A percentile compares a stretch with the other conserved stretches of the same genome.
Conservation (phyloP, 2,888 invertebrate genomes). For the Nesidiocoris tenuis region DNA sequence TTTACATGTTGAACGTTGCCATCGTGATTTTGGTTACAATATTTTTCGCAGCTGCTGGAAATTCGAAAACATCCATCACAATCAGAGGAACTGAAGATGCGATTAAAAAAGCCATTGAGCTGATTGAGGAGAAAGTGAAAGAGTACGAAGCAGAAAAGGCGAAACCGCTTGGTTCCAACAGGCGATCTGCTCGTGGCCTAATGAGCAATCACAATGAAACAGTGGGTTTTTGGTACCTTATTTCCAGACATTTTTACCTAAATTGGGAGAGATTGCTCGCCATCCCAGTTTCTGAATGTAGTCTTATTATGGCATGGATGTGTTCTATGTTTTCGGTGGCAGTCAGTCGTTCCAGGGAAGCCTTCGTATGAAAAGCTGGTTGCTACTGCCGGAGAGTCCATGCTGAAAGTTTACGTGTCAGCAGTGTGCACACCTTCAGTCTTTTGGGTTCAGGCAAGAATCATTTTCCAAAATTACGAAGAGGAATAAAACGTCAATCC, state of each 20-base stretch:
- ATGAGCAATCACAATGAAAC: constrained; percentile 7
- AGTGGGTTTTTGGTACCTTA: constrained; percentile 1
- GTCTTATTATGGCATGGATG: too few species aligned
- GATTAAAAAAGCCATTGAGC: constrained; percentile 68
- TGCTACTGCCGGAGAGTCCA: constrained; percentile 57
- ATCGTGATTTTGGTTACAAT: not conserved
- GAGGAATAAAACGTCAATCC: too few species aligned
- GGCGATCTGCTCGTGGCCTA: constrained; percentile 57
- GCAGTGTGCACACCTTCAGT: constrained; percentile 74
- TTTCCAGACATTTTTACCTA: not conserved
- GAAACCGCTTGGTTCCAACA: constrained; percentile 56
- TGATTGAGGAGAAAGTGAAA: constrained; percentile 70
- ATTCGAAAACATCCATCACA: too few species aligned
- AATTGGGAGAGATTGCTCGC: too few species aligned
- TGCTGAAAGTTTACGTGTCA: constrained; percentile 82
- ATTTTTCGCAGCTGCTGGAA: too few species aligned
- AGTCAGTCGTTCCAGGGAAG: not conserved
- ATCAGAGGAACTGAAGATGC: constrained; percentile 71
- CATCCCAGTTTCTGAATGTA: too few species aligned
- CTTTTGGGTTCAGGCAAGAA: constrained; percentile 76
- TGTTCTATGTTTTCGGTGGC: too few species aligned
- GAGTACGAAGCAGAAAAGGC: constrained; percentile 55
- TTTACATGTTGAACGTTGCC: not conserved
- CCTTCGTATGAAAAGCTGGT: constrained; percentile 42
- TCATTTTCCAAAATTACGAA: too few species aligned